A percentile compares a stretch with the other conserved stretches of the same genome.
phyloP scores from a whole-genome alignment of 1,140 invertebrate species.

The Listronotus oregonensis region DNA sequence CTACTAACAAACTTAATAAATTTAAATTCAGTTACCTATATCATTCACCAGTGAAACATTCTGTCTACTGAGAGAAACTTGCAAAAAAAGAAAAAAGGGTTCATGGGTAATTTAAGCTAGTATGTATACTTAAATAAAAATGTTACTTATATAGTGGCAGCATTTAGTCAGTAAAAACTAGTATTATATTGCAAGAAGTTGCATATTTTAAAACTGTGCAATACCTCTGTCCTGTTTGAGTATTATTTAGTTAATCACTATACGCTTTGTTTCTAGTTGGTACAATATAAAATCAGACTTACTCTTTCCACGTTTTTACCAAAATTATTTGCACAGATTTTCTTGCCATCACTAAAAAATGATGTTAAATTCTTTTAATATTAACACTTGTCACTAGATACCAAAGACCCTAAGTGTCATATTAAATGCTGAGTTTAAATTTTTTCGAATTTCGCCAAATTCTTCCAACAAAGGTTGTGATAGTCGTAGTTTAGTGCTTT shows the following conservation, averaged over 20 bases:
- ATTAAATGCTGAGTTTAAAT: conserved; percentile 39
- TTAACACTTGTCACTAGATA: conserved; percentile 49
- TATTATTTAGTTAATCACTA: conserved; percentile 48
- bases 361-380: conserved; percentile 18
- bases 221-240: conserved; percentile 47
- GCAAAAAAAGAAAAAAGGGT: conserved; percentile 42
- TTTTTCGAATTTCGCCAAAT: conserved; percentile 51
- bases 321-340: conserved; percentile 33
- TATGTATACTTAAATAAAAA: conserved; percentile 41
- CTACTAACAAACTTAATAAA: conserved; percentile 1
- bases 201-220: conserved; percentile 48
- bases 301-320: background rate
- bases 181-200: conserved; percentile 48
- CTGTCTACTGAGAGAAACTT: conserved; percentile 33
- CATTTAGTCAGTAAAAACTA: conserved; percentile 51
- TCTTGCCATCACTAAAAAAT: conserved; percentile 39
- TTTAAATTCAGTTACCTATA: background rate
- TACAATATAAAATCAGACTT: background rate
- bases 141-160: conserved; percentile 48
- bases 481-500: conserved; percentile 45
- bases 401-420: conserved; percentile 54
- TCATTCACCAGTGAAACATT: background rate
- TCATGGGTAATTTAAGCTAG: conserved; percentile 46
- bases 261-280: conserved; percentile 45
- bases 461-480: conserved; percentile 56